Evolutionary conservation across 1,140 invertebrate genomes (phyloP), one percentile per base, ranked within the genome.

Genomic region (Heterodera carotae): DNA sequence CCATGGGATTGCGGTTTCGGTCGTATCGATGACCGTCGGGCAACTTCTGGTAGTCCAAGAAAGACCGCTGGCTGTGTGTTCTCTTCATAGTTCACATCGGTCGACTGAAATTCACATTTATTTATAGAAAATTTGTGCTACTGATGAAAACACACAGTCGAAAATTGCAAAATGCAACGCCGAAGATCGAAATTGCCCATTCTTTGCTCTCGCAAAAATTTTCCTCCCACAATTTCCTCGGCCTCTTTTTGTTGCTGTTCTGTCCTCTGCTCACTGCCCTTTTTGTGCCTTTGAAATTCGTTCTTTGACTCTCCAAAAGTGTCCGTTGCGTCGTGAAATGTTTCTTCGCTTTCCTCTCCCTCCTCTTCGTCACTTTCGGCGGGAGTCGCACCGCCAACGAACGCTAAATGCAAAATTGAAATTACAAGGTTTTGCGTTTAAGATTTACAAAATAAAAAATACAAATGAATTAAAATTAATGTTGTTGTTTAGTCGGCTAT

Each of bases 271-370:
- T 66, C 62, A 27, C 10, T 15, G 12, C 33, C 29, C 15, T 66
- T 27, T 73, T 53, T 60, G 27, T 31, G 33, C 12, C 3, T 56
- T 22, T 56, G 48, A 56, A 22, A 15, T 18, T 56, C 15, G 12
- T 22, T 56, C 22, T 22, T 2, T 27, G 25, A 22, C 43, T 78
- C 76, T 10, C 64, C 77, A 29, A 78, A 59, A 59, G 29, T 60
- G 53, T 78, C 77, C 18, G 77, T 79, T 2, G 94, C 94, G 90
- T 97, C 95, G 87, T 93, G 95, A 89, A 96, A 98, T 83, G 94
- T 93, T 78, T 97, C 94, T 72, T 96, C 95, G 86, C 96, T 94
- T 87, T 93, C 93, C 27, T 96, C 94, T 87, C 93, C 93, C 39
- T 74, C 72, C 7, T 95, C 94, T 87, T 93, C 93, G 74, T 93